Evolutionary conservation across 2,888 invertebrate species (phyloP), one percentile per base, ranked within the genome.

Genomic region (Cantharis flavilabris): DNA sequence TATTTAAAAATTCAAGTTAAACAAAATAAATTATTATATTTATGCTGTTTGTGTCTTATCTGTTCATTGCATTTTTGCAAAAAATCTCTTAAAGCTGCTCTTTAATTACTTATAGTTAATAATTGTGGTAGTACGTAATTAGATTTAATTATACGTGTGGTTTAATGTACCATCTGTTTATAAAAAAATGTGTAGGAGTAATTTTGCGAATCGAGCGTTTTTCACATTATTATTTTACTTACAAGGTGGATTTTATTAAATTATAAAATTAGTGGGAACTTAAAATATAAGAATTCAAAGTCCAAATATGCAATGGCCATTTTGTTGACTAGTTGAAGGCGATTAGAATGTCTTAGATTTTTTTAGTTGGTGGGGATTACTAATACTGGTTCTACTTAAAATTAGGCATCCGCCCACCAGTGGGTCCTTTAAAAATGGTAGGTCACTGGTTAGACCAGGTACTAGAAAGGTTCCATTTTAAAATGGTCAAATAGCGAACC

Each of bases 321-420:
- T 67, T 67, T 67, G 65, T 67, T 67, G 65, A 23, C 65, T 67
- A 23, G 65, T 67, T 23, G 65, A 67, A 67, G 65, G 65, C 65
- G 65, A 73, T 73, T 73, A 73, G 73, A 73, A 73, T 69, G 73
- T 69, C 67, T 73, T 73, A 73, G 73, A 73, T 69, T 14, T 14
- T 26, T 23, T 69, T 64, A 11, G 49, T 49, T 69, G 73, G 73
- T 62, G 70, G 73, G 73, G 73, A 73, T 69, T 69, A 73, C 73
- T 73, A 73, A 69, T 73, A 73, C 73, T 26, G 73, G 73, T 73
- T 69, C 73, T 69, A 69, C 33, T 73, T 69, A 73, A 73, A 73
- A 73, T 73, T 73, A 73, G 73, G 73, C 73, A 73, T 49, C 73
- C 73, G 73, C 73, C 73, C 73, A 73, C 73, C 69, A 33, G 69